These are phyloP conservation scores for Indicator maculatus DNA, from an alignment of 2,113 vertebrate genomes.

Conservation along the genomic window DNA sequence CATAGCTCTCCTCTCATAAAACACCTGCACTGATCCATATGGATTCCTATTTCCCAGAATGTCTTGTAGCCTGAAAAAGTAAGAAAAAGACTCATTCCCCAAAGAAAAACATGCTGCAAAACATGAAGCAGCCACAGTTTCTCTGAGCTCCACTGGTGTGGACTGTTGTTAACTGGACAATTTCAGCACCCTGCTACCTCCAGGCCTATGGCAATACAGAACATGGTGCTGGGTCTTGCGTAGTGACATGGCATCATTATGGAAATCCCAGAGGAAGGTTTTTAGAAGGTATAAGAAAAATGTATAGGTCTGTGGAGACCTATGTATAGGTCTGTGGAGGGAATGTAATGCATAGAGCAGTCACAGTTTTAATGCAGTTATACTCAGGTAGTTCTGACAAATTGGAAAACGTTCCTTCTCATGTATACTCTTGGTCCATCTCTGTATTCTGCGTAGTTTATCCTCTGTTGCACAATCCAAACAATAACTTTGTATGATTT, in stretches of 20 bases:
- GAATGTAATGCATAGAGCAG: no score
- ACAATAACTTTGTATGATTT: background rate
- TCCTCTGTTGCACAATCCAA: background rate
- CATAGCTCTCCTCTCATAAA: background rate
- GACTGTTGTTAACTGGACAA: background rate
- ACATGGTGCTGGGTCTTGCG: background rate
- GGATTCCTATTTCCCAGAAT: slow-evolving; percentile 24
- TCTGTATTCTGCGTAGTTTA: background rate
- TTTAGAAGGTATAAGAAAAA: background rate
- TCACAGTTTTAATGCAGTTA: background rate
- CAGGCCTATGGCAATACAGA: background rate
- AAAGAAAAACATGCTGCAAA: background rate
- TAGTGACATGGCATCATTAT: background rate
- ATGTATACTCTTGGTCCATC: background rate
- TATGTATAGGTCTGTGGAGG: background rate
- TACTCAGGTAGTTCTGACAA: background rate
- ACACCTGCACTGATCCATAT: background rate
- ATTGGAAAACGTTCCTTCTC: background rate
- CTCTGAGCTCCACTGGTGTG: background rate
- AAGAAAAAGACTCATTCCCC: background rate
- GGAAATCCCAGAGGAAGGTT: background rate
- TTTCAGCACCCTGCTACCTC: background rate
- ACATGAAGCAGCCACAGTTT: rapidly evolving
- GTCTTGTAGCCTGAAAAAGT: background rate
- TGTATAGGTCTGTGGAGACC: background rate